These are phyloP conservation scores for Drosophila recens DNA, from an alignment of 2,888 invertebrate species.

Conservation along the genomic window DNA sequence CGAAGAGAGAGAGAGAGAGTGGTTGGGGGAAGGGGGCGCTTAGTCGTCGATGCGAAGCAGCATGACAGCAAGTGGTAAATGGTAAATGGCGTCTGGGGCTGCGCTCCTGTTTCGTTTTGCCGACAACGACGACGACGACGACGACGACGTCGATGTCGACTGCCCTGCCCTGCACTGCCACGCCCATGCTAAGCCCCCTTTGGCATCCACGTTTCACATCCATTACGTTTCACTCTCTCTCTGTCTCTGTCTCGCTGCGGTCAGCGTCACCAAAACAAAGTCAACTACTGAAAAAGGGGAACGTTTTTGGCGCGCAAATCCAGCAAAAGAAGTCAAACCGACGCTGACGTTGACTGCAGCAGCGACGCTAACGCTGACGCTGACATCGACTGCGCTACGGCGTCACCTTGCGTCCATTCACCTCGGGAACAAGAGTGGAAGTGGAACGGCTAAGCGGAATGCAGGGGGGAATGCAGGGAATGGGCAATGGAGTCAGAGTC, in stretches of 20 bases:
- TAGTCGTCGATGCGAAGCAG: slow-evolving; percentile 48
- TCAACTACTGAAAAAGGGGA: slow-evolving; percentile 67
- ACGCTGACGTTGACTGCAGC: slow-evolving; percentile 50
- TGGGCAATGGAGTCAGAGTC: slow-evolving; percentile 39
- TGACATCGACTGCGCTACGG: slow-evolving; percentile 43
- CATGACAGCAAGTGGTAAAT: slow-evolving; percentile 48
- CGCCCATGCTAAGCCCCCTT: slow-evolving; percentile 57
- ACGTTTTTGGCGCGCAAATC: slow-evolving; percentile 75
- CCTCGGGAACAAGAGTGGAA: slow-evolving; percentile 54
- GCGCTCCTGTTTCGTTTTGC: slow-evolving; percentile 69
- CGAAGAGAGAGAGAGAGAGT: no score
- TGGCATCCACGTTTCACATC: slow-evolving; percentile 59
- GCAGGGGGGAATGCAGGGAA: slow-evolving; percentile 16
- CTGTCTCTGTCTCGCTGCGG: slow-evolving; percentile 32
- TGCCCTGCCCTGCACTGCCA: slow-evolving; percentile 56
- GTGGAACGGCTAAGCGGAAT: slow-evolving; percentile 9
- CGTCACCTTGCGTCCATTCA: slow-evolving; percentile 79
- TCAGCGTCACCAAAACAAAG: slow-evolving; percentile 50
- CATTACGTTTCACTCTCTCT: slow-evolving; percentile 46
- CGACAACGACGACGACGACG: slow-evolving; percentile 7
- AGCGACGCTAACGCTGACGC: slow-evolving; percentile 29
- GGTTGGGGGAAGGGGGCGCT: slow-evolving; percentile 1
- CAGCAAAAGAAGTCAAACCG: slow-evolving; percentile 53
- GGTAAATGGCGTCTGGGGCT: slow-evolving; percentile 59
- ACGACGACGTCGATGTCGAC: neutral